Evolutionary conservation across 2,888 invertebrate species (phyloP).

Genomic region (Loripinus fragilis): DNA sequence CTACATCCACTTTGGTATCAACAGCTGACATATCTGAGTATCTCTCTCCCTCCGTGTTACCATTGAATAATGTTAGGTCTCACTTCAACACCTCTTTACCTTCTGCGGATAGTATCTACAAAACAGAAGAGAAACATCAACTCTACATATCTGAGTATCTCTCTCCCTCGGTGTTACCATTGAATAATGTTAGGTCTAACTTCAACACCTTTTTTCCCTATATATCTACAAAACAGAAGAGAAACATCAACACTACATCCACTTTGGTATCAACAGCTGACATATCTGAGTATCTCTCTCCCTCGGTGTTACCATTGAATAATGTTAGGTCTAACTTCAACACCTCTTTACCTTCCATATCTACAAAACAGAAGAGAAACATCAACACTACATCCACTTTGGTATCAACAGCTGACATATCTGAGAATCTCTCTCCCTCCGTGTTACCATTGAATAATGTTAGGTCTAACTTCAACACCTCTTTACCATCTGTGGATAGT

Average conservation of each 20-base stretch:
- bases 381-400: too few species aligned
- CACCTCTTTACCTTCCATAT: conserved; percentile 89
- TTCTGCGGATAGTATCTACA: conserved; percentile 93
- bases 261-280: conserved; percentile 90
- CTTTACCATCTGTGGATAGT: conserved; percentile 90
- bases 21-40: conserved; percentile 83
- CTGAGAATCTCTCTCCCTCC: conserved; percentile 78
- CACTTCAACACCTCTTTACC: conserved; percentile 88
- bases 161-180: conserved; percentile 84
- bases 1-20: conserved; percentile 93
- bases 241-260: too few species aligned
- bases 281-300: conserved; percentile 81
- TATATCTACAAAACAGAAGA: too few species aligned
- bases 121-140: too few species aligned
- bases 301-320: conserved; percentile 86
- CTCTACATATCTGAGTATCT: conserved; percentile 81
- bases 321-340: conserved; percentile 89
- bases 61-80: conserved; percentile 90
- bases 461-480: conserved; percentile 88
- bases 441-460: conserved; percentile 88
- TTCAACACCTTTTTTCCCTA: conserved; percentile 88
- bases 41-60: conserved; percentile 83
- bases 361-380: too few species aligned
- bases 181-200: conserved; percentile 90
- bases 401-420: conserved; percentile 87